These are phyloP conservation scores for Mythimna ferrago DNA, from an alignment of 2,888 invertebrate species.

Conservation along the genomic window DNA sequence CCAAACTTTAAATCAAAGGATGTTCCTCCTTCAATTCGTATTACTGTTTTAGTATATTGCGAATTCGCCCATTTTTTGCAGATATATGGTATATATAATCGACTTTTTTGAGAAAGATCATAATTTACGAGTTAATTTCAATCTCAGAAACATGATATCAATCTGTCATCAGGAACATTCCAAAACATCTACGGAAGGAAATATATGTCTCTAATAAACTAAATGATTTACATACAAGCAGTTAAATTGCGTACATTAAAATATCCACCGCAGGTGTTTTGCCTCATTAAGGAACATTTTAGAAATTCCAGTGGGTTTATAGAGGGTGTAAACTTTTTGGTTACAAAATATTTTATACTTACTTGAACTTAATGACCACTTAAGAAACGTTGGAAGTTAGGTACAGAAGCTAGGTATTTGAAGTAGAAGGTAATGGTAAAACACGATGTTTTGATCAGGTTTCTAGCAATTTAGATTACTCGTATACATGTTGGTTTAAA, in stretches of 20 bases:
- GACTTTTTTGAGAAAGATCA: background rate
- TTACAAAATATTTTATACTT: background rate
- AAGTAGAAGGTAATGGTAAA: no score
- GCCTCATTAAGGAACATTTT: constrained; percentile 75
- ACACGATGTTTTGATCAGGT: background rate
- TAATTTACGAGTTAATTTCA: constrained; percentile 25
- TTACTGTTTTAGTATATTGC: no score
- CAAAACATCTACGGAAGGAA: constrained; percentile 30
- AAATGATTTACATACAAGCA: constrained; percentile 56
- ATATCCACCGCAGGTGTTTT: constrained; percentile 75
- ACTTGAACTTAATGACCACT: background rate
- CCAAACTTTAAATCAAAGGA: no score
- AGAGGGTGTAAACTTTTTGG: constrained; percentile 45
- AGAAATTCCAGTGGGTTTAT: constrained; percentile 63
- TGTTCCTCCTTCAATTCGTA: no score
- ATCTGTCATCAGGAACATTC: constrained; percentile 46
- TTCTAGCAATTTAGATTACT: background rate
- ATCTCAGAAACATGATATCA: constrained; percentile 32
- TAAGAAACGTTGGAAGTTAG: background rate
- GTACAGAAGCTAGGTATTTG: no score
- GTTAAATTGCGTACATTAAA: constrained; percentile 62
- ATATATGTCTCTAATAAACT: constrained; percentile 57
- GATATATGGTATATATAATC: no score
- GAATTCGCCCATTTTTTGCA: no score
- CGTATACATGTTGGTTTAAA: background rate